Evolutionary conservation across 2,113 vertebrate species (phyloP), one percentile per base, ranked within the genome.

Genomic region (Progne subis): DNA sequence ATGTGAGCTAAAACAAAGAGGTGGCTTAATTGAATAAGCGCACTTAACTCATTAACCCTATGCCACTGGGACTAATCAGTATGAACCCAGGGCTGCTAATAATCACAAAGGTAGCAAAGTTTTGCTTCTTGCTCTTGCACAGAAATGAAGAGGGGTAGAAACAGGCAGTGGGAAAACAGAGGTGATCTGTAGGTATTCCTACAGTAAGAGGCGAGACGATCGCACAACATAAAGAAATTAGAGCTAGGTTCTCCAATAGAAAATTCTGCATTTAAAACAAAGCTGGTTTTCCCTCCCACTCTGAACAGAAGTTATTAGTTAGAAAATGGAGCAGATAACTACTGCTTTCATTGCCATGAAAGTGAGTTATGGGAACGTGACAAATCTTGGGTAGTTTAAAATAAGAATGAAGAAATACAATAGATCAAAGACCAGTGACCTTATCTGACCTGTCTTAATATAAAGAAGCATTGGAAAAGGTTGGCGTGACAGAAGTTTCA

Each of bases 11-110:
- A 97, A 97, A 95, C 96, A 95, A 97, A 98, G 96, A 97, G 92
- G 93, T 95, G 78, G 94, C 95, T 98, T 98, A 98, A 98, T 97
- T 98, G 97, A 98, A 98, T 97, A 97, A 96, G 96, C 96, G 92
- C 95, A 86, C 95, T 98, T 98, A 97, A 96, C 92, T 98, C 96
- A 96, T 98, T 98, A 98, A 96, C 97, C 96, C 89, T 95, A 70
- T 97, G 96, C 96, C 96, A 95, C 86, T 83, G 92, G 96, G 95
- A 97, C 95, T 97, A 97, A 98, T 98, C 97, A 98, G 96, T 97
- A 84, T 79, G 94, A 97, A 95, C 86, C 69, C 8, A 21, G 74
- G 74, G 79, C 56, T 88, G 46, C 89, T 97, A 97, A 92, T 96
- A 96, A 97, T 96, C 88, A 80, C 81, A 94, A 90, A 97, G 90